These are phyloP conservation scores for Meghimatium bilineatum DNA, from an alignment of 2,888 invertebrate species.

Conservation along the genomic window DNA sequence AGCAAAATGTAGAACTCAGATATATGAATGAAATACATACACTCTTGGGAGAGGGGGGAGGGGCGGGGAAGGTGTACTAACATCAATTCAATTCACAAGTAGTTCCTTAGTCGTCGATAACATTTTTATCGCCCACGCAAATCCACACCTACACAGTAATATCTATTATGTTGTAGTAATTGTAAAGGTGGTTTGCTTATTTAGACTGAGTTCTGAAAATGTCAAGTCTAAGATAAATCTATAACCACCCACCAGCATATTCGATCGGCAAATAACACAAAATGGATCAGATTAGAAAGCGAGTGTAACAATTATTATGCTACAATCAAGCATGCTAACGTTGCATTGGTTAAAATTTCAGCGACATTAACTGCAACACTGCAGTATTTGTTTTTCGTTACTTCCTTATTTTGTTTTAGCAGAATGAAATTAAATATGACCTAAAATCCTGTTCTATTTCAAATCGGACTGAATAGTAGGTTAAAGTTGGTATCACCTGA, in stretches of 20 bases:
- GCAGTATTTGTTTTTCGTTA: background rate
- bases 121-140: background rate
- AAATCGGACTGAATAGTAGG: no score
- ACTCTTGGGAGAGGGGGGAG: no score
- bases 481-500: no score
- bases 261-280: background rate
- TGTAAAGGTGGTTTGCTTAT: background rate
- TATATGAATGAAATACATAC: no score
- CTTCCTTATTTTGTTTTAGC: background rate
- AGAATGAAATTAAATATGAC: background rate
- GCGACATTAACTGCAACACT: background rate
- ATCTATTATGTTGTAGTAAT: background rate
- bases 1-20: no score
- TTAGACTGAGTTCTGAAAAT: background rate
- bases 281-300: background rate
- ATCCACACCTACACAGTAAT: background rate
- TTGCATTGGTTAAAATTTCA: background rate
- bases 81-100: background rate
- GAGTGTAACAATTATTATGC: background rate
- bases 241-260: background rate
- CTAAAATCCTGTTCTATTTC: background rate
- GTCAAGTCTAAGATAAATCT: background rate
- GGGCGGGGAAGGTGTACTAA: no score
- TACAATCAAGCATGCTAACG: background rate
- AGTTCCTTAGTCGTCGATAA: background rate